Conservation (phyloP, 2,113 vertebrate genomes). For the Hypocryptadius cinnamomeus region DNA sequence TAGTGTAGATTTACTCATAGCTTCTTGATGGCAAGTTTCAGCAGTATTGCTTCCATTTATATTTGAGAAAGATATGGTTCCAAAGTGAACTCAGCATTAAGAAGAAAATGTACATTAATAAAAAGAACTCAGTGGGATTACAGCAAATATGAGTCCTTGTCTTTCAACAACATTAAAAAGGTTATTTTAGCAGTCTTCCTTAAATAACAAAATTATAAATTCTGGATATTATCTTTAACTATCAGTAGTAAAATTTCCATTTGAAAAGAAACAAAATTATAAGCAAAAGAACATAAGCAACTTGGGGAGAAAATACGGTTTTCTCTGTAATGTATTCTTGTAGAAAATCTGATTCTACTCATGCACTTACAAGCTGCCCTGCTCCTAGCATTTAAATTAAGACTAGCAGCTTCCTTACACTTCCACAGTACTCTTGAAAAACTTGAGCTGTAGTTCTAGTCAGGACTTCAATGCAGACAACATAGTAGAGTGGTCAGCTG, state of each 20-base stretch:
- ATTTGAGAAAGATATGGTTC: not conserved
- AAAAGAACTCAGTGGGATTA: not conserved
- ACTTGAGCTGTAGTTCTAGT: not conserved
- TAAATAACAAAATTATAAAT: not conserved
- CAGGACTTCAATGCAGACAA: not conserved
- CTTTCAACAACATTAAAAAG: not conserved
- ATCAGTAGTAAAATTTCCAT: not conserved
- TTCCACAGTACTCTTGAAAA: not conserved
- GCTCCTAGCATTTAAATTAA: not conserved
- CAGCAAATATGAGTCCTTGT: not conserved
- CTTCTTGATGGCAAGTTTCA: not conserved
- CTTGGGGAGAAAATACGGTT: rapidly evolving
- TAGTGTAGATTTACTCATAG: not conserved
- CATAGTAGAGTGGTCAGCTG: not conserved
- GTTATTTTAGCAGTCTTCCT: not conserved
- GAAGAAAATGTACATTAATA: not conserved
- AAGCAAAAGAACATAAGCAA: not conserved
- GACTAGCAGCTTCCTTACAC: not conserved
- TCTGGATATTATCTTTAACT: not conserved
- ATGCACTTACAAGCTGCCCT: not conserved
- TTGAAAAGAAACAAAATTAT: not conserved
- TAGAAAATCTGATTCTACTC: not conserved
- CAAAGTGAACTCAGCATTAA: not conserved
- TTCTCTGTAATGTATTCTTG: not conserved
- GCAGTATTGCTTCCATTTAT: not conserved